A percentile compares a stretch with the other conserved stretches of the same genome.
Conservation (phyloP, 2,113 vertebrate genomes). For the Malurus alboscapulatus region DNA sequence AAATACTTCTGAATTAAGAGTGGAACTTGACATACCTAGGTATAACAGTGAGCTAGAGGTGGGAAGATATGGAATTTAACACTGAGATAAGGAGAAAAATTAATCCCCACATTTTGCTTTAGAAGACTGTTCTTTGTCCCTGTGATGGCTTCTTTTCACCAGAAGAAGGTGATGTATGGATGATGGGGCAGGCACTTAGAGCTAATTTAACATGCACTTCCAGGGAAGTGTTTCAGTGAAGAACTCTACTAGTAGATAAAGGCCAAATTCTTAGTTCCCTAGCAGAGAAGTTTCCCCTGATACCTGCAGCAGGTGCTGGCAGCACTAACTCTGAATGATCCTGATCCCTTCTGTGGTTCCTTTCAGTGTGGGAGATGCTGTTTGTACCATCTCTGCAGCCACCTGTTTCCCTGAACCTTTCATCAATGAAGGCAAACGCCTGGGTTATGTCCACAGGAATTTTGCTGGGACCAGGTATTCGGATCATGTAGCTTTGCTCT, state of each 20-base stretch:
- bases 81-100: not conserved
- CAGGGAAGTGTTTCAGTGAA: not conserved
- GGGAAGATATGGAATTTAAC: not conserved
- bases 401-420: constrained; percentile 95
- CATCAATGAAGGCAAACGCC: constrained; percentile 89
- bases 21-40: not conserved
- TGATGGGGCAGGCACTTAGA: not conserved
- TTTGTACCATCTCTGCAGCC: constrained; percentile 93
- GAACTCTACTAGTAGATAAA: not conserved
- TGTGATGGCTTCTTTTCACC: not conserved
- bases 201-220: not conserved
- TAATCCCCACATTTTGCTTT: not conserved
- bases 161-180: not conserved
- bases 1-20: not conserved
- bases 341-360: not conserved
- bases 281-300: not conserved
- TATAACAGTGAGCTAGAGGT: not conserved
- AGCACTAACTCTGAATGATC: not conserved
- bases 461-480: constrained; percentile 91
- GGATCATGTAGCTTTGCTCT: constrained; percentile 91
- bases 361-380: constrained; percentile 89
- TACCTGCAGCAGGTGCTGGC: not conserved
- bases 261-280: not conserved
- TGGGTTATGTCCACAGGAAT: constrained; percentile 92
- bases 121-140: not conserved